These are phyloP conservation scores for Montipora foliosa DNA, from an alignment of 64 coral and sea anemone genomes.

Conservation along the genomic window DNA sequence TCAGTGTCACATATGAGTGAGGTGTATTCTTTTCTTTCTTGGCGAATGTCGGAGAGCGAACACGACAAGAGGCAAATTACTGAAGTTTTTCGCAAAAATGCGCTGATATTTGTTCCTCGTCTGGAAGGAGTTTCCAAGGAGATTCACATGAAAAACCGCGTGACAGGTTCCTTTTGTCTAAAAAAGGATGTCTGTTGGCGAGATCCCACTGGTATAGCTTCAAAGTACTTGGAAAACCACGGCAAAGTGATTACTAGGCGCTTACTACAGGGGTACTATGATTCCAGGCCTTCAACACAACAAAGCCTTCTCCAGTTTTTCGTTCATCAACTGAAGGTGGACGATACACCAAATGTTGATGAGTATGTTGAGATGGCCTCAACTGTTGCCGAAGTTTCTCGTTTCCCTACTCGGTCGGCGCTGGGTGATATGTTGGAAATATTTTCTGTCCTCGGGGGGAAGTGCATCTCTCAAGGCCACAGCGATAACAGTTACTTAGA, in stretches of 20 bases:
- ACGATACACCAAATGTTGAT: slow-evolving; percentile 79
- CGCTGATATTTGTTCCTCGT: slow-evolving; percentile 76
- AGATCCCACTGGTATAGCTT: slow-evolving; percentile 67
- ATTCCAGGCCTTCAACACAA: neutral
- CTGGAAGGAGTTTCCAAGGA: neutral
- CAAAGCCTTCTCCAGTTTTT: slow-evolving; percentile 55
- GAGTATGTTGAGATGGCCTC: slow-evolving; percentile 85
- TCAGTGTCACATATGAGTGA: slow-evolving; percentile 73
- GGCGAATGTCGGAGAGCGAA: slow-evolving; percentile 9
- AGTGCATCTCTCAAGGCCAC: slow-evolving; percentile 30
- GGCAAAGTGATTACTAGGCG: slow-evolving; percentile 32
- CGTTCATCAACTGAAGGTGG: slow-evolving; percentile 41
- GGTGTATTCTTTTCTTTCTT: slow-evolving; percentile 64
- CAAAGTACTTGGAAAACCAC: slow-evolving; percentile 24
- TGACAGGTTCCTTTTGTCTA: slow-evolving; percentile 49
- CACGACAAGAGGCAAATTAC: slow-evolving; percentile 46
- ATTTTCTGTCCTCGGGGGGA: slow-evolving; percentile 72
- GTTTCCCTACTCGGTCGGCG: slow-evolving; percentile 52
- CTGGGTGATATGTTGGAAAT: slow-evolving; percentile 51
- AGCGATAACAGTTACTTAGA: slow-evolving; percentile 8
- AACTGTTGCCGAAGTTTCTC: slow-evolving; percentile 45
- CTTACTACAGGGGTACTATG: slow-evolving; percentile 56
- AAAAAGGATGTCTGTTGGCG: slow-evolving; percentile 87
- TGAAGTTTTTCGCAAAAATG: slow-evolving; percentile 59
- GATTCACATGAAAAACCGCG: neutral